Conservation (phyloP, 2,888 invertebrate species). For the Podabrus alpinus region DNA sequence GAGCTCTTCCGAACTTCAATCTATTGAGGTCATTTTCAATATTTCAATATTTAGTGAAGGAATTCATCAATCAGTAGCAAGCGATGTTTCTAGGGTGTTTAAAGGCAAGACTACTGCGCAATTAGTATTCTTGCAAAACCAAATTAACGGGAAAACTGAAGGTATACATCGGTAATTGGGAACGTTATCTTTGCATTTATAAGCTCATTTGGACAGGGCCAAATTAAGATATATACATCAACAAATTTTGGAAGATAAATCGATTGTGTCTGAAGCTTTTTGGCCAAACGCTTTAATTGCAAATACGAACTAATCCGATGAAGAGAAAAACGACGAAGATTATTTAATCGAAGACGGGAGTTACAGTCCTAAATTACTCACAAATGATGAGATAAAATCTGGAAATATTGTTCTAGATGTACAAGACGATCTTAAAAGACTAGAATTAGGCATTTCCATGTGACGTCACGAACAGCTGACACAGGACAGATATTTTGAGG, state of each 20-base stretch:
- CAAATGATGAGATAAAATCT: slow-evolving; percentile 66
- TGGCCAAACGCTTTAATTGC: slow-evolving; percentile 39
- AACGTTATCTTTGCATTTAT: slow-evolving; percentile 89
- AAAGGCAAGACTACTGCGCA: not conserved
- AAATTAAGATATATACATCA: slow-evolving; percentile 91
- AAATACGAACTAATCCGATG: slow-evolving; percentile 34
- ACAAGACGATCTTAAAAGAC: slow-evolving; percentile 73
- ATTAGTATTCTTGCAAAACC: not conserved
- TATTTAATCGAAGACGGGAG: slow-evolving; percentile 75
- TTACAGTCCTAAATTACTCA: slow-evolving; percentile 80
- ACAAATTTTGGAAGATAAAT: slow-evolving; percentile 85
- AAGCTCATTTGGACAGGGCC: slow-evolving; percentile 93
- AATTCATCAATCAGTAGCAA: slow-evolving; percentile 67
- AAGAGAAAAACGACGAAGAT: slow-evolving; percentile 51
- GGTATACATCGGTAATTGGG: slow-evolving; percentile 98
- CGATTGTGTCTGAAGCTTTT: too few relatives aligned
- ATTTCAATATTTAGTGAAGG: too few relatives aligned
- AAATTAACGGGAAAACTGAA: slow-evolving; percentile 81
- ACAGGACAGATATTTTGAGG: too few relatives aligned
- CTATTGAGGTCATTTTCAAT: too few relatives aligned
- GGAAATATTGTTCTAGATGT: slow-evolving; percentile 78
- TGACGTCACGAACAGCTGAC: too few relatives aligned
- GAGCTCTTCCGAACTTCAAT: too few relatives aligned
- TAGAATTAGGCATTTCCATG: too few relatives aligned
- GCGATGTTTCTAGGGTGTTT: not conserved